These are phyloP conservation scores for Hirtodrosophila alboralis DNA, from an alignment of 2,888 invertebrate species.

Conservation along the genomic window DNA sequence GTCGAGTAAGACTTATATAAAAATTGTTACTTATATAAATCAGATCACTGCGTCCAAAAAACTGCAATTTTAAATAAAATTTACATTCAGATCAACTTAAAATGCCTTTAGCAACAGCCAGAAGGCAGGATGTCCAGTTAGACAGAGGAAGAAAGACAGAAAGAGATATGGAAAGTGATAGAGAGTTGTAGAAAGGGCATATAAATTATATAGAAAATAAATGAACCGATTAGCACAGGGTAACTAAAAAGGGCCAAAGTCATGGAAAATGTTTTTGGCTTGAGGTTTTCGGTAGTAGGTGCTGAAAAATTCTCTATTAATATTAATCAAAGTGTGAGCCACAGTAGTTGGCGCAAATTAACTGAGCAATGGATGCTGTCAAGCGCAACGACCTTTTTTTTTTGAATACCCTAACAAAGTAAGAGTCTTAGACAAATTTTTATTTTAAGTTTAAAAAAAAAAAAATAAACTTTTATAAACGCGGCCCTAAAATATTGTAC, in stretches of 20 bases:
- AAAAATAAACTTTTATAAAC: too few relatives aligned
- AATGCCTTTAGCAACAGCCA: too few relatives aligned
- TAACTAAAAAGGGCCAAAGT: constrained; percentile 18
- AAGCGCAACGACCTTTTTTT: constrained; percentile 57
- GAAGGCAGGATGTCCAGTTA: too few relatives aligned
- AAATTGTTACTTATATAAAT: too few relatives aligned
- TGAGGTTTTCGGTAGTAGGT: constrained; percentile 14
- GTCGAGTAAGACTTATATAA: too few relatives aligned
- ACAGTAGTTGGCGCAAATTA: constrained; percentile 52
- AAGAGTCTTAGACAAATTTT: neutral
- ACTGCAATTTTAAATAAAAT: too few relatives aligned
- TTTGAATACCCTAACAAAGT: constrained; percentile 18
- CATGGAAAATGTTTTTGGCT: constrained; percentile 15
- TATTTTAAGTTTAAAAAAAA: neutral
- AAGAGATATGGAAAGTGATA: too few relatives aligned
- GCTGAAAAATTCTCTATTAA: constrained; percentile 46
- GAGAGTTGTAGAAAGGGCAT: constrained; percentile 19
- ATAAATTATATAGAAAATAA: constrained; percentile 46
- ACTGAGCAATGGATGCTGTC: constrained; percentile 38
- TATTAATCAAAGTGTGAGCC: constrained; percentile 61
- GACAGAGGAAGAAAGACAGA: too few relatives aligned
- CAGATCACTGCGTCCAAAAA: too few relatives aligned
- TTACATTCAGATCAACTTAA: too few relatives aligned
- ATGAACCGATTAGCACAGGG: constrained; percentile 8
- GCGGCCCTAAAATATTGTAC: too few relatives aligned